Evolutionary conservation across 2,113 vertebrate genomes (phyloP).

Genomic region (Grus americana): DNA sequence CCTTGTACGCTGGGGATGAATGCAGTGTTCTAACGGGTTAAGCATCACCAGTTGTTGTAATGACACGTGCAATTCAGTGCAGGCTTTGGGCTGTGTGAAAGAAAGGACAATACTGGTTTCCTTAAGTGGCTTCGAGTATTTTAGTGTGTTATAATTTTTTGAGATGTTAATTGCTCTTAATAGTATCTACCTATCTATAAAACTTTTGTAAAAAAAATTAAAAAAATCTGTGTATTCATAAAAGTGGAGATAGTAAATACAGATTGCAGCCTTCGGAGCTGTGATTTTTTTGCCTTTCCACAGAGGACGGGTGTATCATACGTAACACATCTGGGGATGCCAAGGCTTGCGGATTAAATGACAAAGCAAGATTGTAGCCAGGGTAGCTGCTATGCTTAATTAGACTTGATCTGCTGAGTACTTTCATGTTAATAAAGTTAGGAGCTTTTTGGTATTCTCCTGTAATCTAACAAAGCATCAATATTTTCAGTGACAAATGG

Average conservation of each 20-base stretch:
- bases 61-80: background rate
- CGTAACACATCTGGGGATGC: background rate
- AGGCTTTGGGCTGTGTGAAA: background rate
- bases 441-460: conserved; percentile 13
- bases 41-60: background rate
- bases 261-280: background rate
- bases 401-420: conserved; percentile 13
- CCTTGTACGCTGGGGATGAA: background rate
- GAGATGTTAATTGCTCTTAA: conserved; percentile 23
- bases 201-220: background rate
- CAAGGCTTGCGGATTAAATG: background rate
- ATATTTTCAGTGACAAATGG: conserved; percentile 57
- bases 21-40: background rate
- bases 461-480: conserved; percentile 44
- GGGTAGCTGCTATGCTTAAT: conserved; percentile 41
- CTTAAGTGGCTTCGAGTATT: background rate
- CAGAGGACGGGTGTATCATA: background rate
- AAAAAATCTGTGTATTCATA: background rate
- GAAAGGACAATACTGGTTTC: background rate
- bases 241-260: background rate
- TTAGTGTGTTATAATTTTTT: background rate
- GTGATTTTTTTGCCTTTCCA: background rate
- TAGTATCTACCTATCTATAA: background rate
- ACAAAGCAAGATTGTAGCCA: background rate
- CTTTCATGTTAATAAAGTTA: conserved; percentile 44